These are phyloP conservation scores for Drosophila subsilvestris DNA, from an alignment of 2,888 invertebrate genomes.

Conservation along the genomic window DNA sequence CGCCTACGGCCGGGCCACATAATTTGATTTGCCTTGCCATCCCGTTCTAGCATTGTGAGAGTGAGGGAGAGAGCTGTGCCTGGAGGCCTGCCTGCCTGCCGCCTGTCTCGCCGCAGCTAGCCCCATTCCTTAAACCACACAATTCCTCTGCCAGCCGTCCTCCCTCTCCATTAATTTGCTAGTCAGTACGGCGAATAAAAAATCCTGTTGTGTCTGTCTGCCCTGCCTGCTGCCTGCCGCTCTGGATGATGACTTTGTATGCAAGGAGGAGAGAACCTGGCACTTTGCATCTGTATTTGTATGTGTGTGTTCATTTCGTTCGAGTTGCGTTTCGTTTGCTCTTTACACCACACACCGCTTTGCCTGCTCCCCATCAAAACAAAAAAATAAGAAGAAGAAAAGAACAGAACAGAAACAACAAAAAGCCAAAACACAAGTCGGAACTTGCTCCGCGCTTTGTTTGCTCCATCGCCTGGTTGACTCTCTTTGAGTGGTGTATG, in stretches of 20 bases:
- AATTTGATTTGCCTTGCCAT: constrained; percentile 61
- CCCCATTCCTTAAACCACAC: constrained; percentile 9
- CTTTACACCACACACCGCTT: constrained; percentile 52
- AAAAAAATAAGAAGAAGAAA: constrained; percentile 33
- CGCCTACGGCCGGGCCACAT: constrained; percentile 53
- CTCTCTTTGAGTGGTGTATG: constrained; percentile 22
- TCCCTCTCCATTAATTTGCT: constrained; percentile 31
- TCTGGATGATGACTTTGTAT: constrained; percentile 53
- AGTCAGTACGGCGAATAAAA: constrained; percentile 52
- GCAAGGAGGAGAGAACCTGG: constrained; percentile 38
- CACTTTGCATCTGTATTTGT: constrained; percentile 16
- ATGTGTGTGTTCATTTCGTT: constrained; percentile 58
- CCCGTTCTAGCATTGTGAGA: constrained; percentile 36
- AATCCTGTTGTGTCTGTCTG: constrained; percentile 68
- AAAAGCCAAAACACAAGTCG: constrained; percentile 72
- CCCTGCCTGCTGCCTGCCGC: constrained; percentile 9
- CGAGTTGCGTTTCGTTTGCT: constrained; percentile 47
- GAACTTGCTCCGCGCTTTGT: constrained; percentile 74
- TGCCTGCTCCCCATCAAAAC: constrained; percentile 47
- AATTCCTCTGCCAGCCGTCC: constrained; percentile 20
- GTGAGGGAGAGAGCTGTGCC: constrained; percentile 4
- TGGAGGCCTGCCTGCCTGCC: constrained; percentile 9
- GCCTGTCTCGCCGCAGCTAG: constrained; percentile 9
- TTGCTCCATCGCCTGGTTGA: constrained; percentile 55
- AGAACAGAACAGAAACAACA: constrained; percentile 27